A percentile compares a stretch with the other conserved stretches of the same genome.
These are phyloP conservation scores for Macrostomum lignano DNA, from an alignment of 1,140 invertebrate species.

Conservation along the genomic window DNA sequence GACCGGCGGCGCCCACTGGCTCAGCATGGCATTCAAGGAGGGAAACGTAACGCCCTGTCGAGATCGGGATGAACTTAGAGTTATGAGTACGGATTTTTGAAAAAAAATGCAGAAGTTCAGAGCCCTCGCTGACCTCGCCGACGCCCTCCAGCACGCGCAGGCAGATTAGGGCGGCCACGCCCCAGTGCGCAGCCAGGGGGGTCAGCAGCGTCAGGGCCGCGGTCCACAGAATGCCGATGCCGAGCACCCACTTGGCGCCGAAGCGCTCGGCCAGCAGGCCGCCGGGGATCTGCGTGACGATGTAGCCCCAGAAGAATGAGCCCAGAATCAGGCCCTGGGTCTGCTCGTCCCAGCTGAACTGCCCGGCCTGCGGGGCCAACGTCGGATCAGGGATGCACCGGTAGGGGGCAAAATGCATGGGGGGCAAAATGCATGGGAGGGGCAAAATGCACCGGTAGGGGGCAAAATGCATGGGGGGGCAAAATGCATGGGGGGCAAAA, in stretches of 20 bases:
- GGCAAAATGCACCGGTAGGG: no score
- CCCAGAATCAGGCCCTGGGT: slow-evolving; percentile 49
- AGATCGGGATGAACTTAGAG: background rate
- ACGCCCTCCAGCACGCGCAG: slow-evolving; percentile 54
- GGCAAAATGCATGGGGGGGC: no score
- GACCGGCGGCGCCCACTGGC: slow-evolving; percentile 47
- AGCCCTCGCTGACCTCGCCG: slow-evolving; percentile 39
- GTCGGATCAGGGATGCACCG: no score
- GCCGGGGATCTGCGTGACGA: slow-evolving; percentile 47
- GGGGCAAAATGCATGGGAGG: no score
- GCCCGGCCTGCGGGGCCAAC: slow-evolving; percentile 5
- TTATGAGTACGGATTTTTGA: background rate
- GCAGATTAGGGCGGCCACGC: slow-evolving; percentile 39
- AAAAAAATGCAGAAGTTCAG: no score
- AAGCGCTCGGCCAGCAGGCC: slow-evolving; percentile 43
- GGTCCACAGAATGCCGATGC: slow-evolving; percentile 46
- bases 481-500: no score
- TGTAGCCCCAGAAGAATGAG: slow-evolving; percentile 59
- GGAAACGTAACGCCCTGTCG: slow-evolving; percentile 65
- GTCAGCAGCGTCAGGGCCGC: slow-evolving; percentile 50
- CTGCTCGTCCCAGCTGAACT: slow-evolving; percentile 37
- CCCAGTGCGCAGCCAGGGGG: slow-evolving; percentile 39
- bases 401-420: no score
- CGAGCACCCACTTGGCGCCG: slow-evolving; percentile 50
- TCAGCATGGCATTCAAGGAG: slow-evolving; percentile 54